Conservation (phyloP, 2,797 vertebrate genomes). For the Nannoperca obscura region DNA sequence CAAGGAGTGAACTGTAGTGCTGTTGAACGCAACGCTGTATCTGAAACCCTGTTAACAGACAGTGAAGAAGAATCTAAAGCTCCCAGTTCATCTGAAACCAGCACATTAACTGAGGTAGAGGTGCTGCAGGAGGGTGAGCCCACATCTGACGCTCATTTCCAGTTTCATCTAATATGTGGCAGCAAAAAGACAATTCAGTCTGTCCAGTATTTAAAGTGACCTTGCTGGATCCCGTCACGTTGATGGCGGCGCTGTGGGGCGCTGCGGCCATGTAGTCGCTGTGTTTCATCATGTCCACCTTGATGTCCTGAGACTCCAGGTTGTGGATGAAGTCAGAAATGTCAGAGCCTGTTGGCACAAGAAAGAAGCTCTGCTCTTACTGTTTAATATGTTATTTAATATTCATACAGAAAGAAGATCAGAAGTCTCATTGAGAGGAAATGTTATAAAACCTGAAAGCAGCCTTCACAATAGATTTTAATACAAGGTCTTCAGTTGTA, state of each 20-base stretch:
- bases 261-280: slow-evolving; percentile 84
- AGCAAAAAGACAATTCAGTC: slow-evolving; percentile 1
- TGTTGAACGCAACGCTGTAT: slow-evolving; percentile 89
- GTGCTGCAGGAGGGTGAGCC: neutral
- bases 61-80: slow-evolving; percentile 1
- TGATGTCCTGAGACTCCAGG: slow-evolving; percentile 87
- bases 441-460: neutral
- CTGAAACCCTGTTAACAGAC: slow-evolving; percentile 82
- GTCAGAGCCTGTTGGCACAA: slow-evolving; percentile 76
- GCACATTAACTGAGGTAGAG: neutral
- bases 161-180: slow-evolving; percentile 6
- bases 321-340: slow-evolving; percentile 88
- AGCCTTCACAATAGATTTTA: neutral
- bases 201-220: slow-evolving; percentile 66
- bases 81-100: no score
- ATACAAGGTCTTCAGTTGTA: neutral
- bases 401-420: neutral
- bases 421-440: neutral
- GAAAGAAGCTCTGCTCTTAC: neutral
- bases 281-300: slow-evolving; percentile 85
- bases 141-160: neutral
- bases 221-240: slow-evolving; percentile 84
- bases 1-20: slow-evolving; percentile 89
- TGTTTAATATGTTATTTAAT: neutral
- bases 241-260: slow-evolving; percentile 90